Evolutionary conservation across 2,797 vertebrate species (phyloP), one percentile per base, ranked within the genome.

Genomic region (Pseudomugil tenellus): DNA sequence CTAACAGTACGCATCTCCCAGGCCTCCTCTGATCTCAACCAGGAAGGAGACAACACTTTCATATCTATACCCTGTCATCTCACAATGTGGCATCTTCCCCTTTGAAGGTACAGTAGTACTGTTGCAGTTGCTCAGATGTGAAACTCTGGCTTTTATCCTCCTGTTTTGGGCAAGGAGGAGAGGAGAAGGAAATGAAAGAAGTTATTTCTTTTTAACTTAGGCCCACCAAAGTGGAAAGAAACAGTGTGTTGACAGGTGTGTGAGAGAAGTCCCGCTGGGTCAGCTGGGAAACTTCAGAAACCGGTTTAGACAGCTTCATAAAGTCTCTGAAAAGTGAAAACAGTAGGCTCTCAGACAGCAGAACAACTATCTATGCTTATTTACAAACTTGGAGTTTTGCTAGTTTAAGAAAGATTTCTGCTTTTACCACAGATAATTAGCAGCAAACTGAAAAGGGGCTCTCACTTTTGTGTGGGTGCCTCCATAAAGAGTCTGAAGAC

Each of bases 121-220:
- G 88, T 91, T 91, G 85, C 85, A 86, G 86, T 63, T 70, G 77
- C 85, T 91, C 86, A 86, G 84, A 88, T 86, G 85, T 91, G 89
- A 91, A 92, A 91, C 82, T 87, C 82, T 13, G 7, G 80, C 92
- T 93, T 93, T 93, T 91, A 94, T 94, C 91, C 84, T 80, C 77
- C 88, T 89, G 85, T 87, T 91, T 90, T 74, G 78, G 77, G 79
- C 73, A 53, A 79, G 79, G 63, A 80, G 75, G 77, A 86, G 77
- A 80, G 54, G 73, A 81, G 83, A 72, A 72, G 80, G 83, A 87
- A 84, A 89, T 88, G 83, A 88, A 88, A 84, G 81, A 79, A 71
- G 77, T n/a, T 14, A 76, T 87, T 88, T 91, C 85, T 84, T 92
- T 92, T 91, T 80, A 89, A 89, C 85, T 88, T 64, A 67, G 85